Evolutionary conservation across 53 echinoderm and acorn worm species (phyloP), one percentile per base, ranked within the genome.

Genomic region (Crossaster papposus): DNA sequence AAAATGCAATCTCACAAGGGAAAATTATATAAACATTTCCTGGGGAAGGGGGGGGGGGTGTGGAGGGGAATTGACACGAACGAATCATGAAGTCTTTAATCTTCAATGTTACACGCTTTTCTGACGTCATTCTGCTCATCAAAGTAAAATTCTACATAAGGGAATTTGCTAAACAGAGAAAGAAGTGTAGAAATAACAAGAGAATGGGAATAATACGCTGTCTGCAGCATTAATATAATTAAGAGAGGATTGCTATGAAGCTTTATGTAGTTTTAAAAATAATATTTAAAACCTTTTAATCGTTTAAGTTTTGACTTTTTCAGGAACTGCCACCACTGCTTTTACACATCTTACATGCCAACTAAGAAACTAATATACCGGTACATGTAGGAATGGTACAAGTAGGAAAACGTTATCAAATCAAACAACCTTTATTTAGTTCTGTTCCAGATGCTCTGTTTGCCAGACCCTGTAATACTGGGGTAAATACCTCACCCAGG

Each of bases 401-500:
- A n/a, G n/a, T 9, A 23, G 38, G 70, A 22, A 74, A 3, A 68
- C 23, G 5, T 74, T 36, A 74, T 14, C 22, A 32, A 36, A 74
- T 74, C 18, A 33, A 26, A 87, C 86, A 63, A 87, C 87, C 87
- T 87, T 87, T 76, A 36, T 26, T 35, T 30, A 72, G n/a, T 14
- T 74, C 51, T 62, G 74, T 54, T 77, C 77, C 77, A 52, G 54
- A 54, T 33, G 62, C 1, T 35, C 72, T 54, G 11, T 32, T 34
- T 87, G 77, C 58, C 36, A 26, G 55, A 58, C 76, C 77, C 35
- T 87, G 75, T 36, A 36, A 75, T n/a, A 63, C n/a, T 87, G 54
- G 87, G 87, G 87, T 76, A 87, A 87, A 87, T 87, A 87, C 87
- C 87, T 87, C 87, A 87, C 75, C 87, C 87, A 72, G 87, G 87